Conservation (phyloP, 2,888 invertebrate genomes). For the Zygothrica quintamaculata region DNA sequence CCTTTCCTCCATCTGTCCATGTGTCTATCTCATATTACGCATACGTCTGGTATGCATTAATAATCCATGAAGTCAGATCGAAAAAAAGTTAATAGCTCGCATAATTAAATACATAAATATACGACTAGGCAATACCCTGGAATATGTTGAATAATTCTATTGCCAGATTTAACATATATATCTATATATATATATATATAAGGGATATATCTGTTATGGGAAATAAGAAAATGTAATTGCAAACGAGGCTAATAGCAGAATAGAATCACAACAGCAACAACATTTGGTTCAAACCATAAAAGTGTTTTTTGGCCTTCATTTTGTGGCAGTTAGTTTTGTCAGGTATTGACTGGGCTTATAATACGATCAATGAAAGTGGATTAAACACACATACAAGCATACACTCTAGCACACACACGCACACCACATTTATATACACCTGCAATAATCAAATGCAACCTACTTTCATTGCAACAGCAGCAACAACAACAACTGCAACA, state of each 20-base stretch:
- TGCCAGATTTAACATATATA: not conserved
- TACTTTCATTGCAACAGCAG: conserved; percentile 49
- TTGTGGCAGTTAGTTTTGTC: conserved; percentile 27
- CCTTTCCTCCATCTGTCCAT: not conserved
- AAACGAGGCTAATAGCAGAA: conserved; percentile 9
- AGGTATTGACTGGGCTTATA: conserved; percentile 42
- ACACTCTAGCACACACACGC: conserved; percentile 1
- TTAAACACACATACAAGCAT: conserved; percentile 41
- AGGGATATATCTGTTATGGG: too few relatives aligned
- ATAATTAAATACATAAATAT: too few relatives aligned
- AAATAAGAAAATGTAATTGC: too few relatives aligned
- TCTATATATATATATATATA: not conserved
- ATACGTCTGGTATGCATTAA: conserved; percentile 49
- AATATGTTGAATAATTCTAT: not conserved
- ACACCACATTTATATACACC: conserved; percentile 16
- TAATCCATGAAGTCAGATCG: conserved; percentile 27
- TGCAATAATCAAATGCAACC: conserved; percentile 47
- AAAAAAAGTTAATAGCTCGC: conserved; percentile 12
- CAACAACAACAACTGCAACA: conserved; percentile 21
- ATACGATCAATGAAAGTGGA: conserved; percentile 72
- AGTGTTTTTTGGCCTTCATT: conserved; percentile 59
- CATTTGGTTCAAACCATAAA: conserved; percentile 64
- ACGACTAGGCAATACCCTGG: not conserved
- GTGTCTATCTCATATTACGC: conserved; percentile 24
- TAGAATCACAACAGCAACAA: conserved; percentile 9